Evolutionary conservation across 2,888 invertebrate species (phyloP), one percentile per base, ranked within the genome.

Genomic region (Agrypnus murinus): DNA sequence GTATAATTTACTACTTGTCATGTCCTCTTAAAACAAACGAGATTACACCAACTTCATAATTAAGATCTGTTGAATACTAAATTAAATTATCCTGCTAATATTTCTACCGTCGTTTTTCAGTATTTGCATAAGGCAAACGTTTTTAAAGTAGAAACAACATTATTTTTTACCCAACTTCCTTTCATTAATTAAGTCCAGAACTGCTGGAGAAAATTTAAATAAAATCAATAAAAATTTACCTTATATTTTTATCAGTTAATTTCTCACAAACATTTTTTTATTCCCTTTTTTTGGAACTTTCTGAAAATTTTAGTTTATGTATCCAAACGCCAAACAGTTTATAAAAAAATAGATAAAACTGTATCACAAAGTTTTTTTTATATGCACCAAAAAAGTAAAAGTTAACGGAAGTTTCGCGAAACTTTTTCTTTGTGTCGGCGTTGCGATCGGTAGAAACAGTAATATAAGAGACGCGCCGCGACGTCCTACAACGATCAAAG

Each of bases 401-500:
- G 48, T 48, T 62, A n/a, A 17, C 32, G n/a, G 36, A 50, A 48
- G 48, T 50, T 46, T 63, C 36, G 36, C 6, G 14, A 63, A 25
- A 34, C 17, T 48, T 60, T 25, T n/a, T 45, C 19, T 46, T 34
- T 40, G 50, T 40, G 40, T 45, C 65, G 55, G 17, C 17, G 34
- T 36, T 36, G n/a, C 36, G 53, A 55, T 55, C 55, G 55, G 1
- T n/a, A 32, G 53, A 14, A 32, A 19, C 46, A 19, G 55, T 17
- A n/a, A n/a, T n/a, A 36, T 36, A 53, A 15, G 8, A 58, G 58
- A 58, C 40, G 70, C 70, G 70, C 70, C 70, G 70, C 70, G 70
- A 65, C 70, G 70, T 59, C 65, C 60, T 70, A 38, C 59, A 70
- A 40, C 70, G 65, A 65, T 58, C 70, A 55, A 70, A 40, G 65